Percentiles rank a stretch among this genome's conserved stretches.
Conservation (phyloP, 2,888 invertebrate genomes). For the Caenorhabditis sulstoni region DNA sequence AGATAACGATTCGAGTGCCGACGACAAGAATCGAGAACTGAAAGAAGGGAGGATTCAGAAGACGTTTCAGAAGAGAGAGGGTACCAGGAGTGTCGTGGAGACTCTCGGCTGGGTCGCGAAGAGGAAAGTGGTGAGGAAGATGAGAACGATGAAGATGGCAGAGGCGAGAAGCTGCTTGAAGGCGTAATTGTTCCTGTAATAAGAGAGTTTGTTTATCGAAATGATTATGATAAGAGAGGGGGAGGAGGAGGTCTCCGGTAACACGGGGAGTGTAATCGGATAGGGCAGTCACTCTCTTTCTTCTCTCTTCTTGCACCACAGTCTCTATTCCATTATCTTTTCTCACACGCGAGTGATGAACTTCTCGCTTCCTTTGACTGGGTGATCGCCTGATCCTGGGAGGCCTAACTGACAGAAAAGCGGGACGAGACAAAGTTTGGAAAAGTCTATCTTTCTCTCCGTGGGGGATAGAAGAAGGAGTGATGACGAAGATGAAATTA, state of each 20-base stretch:
- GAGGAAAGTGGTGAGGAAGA: background rate
- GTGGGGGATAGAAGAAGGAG: slow-evolving; percentile 21
- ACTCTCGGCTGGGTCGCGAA: slow-evolving; percentile 12
- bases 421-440: background rate
- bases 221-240: background rate
- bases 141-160: background rate
- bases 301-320: too few species aligned
- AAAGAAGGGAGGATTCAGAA: slow-evolving; percentile 1
- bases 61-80: background rate
- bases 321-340: too few species aligned
- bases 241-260: background rate
- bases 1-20: slow-evolving; percentile 18
- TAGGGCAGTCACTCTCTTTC: too few species aligned
- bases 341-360: too few species aligned
- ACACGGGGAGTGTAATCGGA: background rate
- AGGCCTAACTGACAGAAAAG: background rate
- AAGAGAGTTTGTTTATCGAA: background rate
- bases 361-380: too few species aligned
- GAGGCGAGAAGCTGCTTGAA: slow-evolving; percentile 4
- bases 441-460: slow-evolving; percentile 18
- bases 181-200: slow-evolving; percentile 32
- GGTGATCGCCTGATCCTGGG: too few species aligned
- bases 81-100: background rate
- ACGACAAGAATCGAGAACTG: slow-evolving; percentile 30
- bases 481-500: slow-evolving; percentile 58